These are phyloP conservation scores for Acleris sparsana DNA, from an alignment of 2,888 invertebrate genomes.

Conservation along the genomic window DNA sequence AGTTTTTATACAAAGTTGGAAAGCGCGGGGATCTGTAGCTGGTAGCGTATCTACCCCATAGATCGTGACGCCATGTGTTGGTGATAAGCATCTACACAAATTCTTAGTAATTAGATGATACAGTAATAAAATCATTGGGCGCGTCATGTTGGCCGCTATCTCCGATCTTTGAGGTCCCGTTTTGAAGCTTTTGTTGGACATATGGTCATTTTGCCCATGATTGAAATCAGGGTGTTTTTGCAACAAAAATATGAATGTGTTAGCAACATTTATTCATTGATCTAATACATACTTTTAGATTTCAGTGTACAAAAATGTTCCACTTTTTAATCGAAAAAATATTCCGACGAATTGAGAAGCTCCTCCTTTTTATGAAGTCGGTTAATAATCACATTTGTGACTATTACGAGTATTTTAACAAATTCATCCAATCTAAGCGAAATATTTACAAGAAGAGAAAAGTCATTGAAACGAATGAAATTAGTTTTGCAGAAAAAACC, in stretches of 20 bases:
- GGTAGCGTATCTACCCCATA: conserved; percentile 56
- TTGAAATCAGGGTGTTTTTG: conserved; percentile 12
- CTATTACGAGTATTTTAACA: too few species aligned
- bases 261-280: too few species aligned
- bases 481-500: too few species aligned
- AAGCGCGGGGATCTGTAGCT: conserved; percentile 34
- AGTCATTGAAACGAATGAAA: too few species aligned
- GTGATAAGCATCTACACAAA: conserved; percentile 64
- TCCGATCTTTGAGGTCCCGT: conserved; percentile 42
- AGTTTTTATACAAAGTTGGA: not conserved
- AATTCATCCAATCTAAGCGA: too few species aligned
- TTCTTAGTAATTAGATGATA: conserved; percentile 73
- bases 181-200: conserved; percentile 35
- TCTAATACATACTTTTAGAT: too few species aligned
- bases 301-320: too few species aligned
- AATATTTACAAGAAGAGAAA: too few species aligned
- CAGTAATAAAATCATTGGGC: conserved; percentile 74
- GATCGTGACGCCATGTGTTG: conserved; percentile 64
- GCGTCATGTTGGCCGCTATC: conserved; percentile 56
- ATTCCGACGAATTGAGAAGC: too few species aligned
- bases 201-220: conserved; percentile 32
- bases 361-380: too few species aligned
- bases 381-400: too few species aligned
- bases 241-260: not conserved
- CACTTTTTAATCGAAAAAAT: too few species aligned